Evolutionary conservation across 2,888 invertebrate species (phyloP), one percentile per base, ranked within the genome.

Genomic region (Papilio elwesi): DNA sequence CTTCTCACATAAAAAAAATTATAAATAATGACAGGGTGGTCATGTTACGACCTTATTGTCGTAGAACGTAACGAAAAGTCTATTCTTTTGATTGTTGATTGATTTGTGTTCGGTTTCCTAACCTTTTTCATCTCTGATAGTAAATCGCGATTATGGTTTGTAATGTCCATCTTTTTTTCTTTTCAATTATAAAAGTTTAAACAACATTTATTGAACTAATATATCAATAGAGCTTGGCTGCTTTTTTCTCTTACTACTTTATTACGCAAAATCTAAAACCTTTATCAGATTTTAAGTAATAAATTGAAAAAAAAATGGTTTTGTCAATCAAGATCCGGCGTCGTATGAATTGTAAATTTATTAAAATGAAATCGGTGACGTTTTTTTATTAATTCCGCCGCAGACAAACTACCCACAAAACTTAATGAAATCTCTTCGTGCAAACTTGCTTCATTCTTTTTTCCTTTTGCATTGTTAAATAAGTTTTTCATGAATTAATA

Each of bases 331-430:
- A 11, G 57, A 57, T 38, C 13, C 48, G 1, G 12, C 36, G 53
- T 11, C 47, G 48, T 71, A 57, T 49, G 55, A 64, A 71, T 71
- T 66, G 57, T 59, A 59, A 71, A 66, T 71, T 66, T 66, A 59
- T 66, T 71, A 43, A 38, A 65, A 71, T 66, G 51, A 52, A 65
- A 51, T 51, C 43, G 36, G 48, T 55, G 55, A 53, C 38, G n/a
- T 26, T 65, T 65, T 62, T 71, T 71, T 65, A 68, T 65, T 57
- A 71, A 71, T 16, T 65, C 57, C 71, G 0, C 26, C n/a, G 43
- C 65, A 26, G 59, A 70, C n/a, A 70, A 70, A 70, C 70, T 70
- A 70, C 65, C 55, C 55, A 55, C 49, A 49, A 52, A 71, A 52
- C 71, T 66, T 59, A 71, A 70, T 70, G 36, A 71, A 71, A 66